Base-by-base conservation (phyloP, 37 sponge, comb jelly and placozoan genomes). In the Axinella damicornis region DNA sequence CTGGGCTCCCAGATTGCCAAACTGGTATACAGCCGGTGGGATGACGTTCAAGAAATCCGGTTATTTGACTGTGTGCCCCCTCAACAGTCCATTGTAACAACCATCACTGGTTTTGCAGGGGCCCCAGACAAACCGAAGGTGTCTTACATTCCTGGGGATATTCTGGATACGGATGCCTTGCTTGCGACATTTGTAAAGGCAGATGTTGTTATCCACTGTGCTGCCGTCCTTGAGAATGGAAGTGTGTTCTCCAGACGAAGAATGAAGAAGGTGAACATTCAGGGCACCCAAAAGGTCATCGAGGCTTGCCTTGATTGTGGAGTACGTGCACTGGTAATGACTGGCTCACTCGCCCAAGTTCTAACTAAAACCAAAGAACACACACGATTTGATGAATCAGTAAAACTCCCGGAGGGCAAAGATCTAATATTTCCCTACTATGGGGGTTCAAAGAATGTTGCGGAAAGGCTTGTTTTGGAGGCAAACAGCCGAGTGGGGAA, bases 121-220 rank as follows among this genome's bases (percentile, higher is more conserved):
- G 36, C 64, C 33, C 15, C 52, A 22, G 39, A n/a, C 9, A 77
- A 59, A n/a, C 85, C 85, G 22, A 68, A 56, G 67, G 85, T 85
- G 0, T 77, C 78, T 19, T 85, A 77, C 40, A n/a, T 57, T 76
- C 85, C 55, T 28, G 76, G 68, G 0, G 28, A 62, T 40, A 22
- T 79, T 2, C 63, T 71, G 33, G 53, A 79, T 22, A 27, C 35
- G 16, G 64, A 87, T 24, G 18, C 60, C 2, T 24, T 79, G 14
- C 62, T 53, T 14, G 22, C 18, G 14, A 35, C 63, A 18, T 73
- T 87, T 58, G 65, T 37, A 33, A 72, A 78, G 65, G 73, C 64
- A 1, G 78, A 88, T 34, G 62, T 88, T 41, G 89, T 88, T 0
- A 81, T 88, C 24, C 89, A 88, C 36, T 82, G 83, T 69, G 89